Evolutionary conservation across 2,888 invertebrate genomes (phyloP).

Genomic region (Acrobasis consociella): DNA sequence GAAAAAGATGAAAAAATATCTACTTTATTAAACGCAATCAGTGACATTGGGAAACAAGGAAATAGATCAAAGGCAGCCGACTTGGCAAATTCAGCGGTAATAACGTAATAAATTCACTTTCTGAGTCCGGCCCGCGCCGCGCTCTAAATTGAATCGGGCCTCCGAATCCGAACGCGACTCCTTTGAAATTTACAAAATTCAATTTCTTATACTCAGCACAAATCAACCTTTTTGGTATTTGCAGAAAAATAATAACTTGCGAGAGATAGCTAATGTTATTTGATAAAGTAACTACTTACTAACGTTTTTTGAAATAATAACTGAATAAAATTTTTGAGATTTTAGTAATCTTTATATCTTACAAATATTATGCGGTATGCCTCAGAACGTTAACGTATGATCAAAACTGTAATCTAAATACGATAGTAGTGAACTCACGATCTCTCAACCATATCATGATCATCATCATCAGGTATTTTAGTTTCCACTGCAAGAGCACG

Average conservation of each 20-base stretch:
- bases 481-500: too few relatives aligned
- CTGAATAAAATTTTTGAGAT: too few relatives aligned
- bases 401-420: too few relatives aligned
- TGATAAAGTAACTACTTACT: not conserved
- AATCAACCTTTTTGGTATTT: constrained; percentile 43
- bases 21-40: constrained; percentile 45
- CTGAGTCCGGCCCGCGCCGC: constrained; percentile 36
- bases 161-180: constrained; percentile 50
- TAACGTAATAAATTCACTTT: constrained; percentile 70
- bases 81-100: constrained; percentile 55
- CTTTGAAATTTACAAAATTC: constrained; percentile 64
- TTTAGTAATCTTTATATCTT: too few relatives aligned
- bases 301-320: too few relatives aligned
- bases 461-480: too few relatives aligned
- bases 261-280: not conserved
- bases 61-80: constrained; percentile 63
- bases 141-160: constrained; percentile 70
- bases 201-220: constrained; percentile 58
- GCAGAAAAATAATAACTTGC: constrained; percentile 9
- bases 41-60: constrained; percentile 49
- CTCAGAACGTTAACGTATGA: too few relatives aligned
- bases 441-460: too few relatives aligned
- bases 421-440: too few relatives aligned
- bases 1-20: constrained; percentile 1
- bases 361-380: too few relatives aligned